Percentiles rank a stretch among this genome's conserved stretches.
Conservation (phyloP, 2,797 vertebrate genomes). For the Remorina albescens region DNA sequence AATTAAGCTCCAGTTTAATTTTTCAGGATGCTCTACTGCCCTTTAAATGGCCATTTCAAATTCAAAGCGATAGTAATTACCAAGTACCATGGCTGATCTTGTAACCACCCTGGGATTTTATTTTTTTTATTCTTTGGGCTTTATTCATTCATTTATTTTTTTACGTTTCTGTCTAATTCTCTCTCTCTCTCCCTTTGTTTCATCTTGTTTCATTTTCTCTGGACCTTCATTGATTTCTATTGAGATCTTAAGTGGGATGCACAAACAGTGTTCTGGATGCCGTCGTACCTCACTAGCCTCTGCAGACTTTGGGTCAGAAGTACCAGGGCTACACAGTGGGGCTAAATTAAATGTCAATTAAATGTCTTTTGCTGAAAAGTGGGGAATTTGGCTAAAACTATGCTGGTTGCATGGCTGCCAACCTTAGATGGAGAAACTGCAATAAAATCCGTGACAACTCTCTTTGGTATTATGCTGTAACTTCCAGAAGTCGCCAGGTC, state of each 20-base stretch:
- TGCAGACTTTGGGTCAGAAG: constrained; percentile 55
- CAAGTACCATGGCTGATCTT: constrained; percentile 94
- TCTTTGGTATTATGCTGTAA: constrained; percentile 33
- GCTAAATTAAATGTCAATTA: constrained; percentile 76
- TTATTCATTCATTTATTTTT: constrained; percentile 44
- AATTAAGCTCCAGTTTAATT: constrained; percentile 98
- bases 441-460: constrained; percentile 48
- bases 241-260: constrained; percentile 81
- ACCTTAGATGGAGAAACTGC: constrained; percentile 7
- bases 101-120: constrained; percentile 91
- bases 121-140: constrained; percentile 75
- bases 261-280: constrained; percentile 74
- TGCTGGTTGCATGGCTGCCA: constrained; percentile 40
- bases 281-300: constrained; percentile 30
- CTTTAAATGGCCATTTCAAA: constrained; percentile 99
- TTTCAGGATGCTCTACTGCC: constrained; percentile 94
- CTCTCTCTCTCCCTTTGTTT: constrained; percentile 53
- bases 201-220: constrained; percentile 78
- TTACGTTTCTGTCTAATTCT: constrained; percentile 24
- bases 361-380: constrained; percentile 55
- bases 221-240: constrained; percentile 78
- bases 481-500: constrained; percentile 38
- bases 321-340: constrained; percentile 52
- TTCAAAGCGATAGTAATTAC: constrained; percentile 98
- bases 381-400: constrained; percentile 63